Percentiles rank a stretch among this genome's conserved stretches.
Conservation (phyloP, 2,888 invertebrate species). For the Phalera bucephala region DNA sequence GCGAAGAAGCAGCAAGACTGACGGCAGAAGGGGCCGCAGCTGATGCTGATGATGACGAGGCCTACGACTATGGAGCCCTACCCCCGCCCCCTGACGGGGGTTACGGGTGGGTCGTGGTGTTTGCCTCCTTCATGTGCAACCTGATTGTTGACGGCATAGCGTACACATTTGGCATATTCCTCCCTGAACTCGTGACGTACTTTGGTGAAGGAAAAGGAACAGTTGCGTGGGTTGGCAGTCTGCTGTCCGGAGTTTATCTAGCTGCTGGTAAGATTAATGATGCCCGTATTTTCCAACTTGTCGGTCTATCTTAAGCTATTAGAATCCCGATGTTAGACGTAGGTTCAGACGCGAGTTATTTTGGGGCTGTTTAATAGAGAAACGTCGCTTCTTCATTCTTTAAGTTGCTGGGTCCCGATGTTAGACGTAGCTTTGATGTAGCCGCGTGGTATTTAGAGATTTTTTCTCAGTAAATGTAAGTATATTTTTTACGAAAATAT, state of each 20-base stretch:
- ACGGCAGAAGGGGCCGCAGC: conserved; percentile 85
- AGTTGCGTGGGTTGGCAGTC: conserved; percentile 96
- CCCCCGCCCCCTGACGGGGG: conserved; percentile 96
- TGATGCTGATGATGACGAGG: conserved; percentile 85
- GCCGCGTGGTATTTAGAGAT: too few species aligned
- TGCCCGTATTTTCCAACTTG: background rate
- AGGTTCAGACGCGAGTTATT: too few species aligned
- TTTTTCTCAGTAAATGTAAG: too few species aligned
- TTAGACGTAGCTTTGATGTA: too few species aligned
- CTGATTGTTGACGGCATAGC: conserved; percentile 99
- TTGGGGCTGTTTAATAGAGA: too few species aligned
- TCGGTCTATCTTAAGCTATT: conserved; percentile 7
- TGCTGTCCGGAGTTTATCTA: conserved; percentile 97
- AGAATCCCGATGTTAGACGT: too few species aligned
- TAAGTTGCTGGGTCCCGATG: too few species aligned
- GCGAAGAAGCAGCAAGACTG: conserved; percentile 91
- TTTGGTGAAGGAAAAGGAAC: conserved; percentile 94
- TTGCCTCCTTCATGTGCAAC: conserved; percentile 98
- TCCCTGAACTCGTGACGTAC: conserved; percentile 89
- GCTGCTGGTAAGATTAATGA: conserved; percentile 88
- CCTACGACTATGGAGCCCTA: conserved; percentile 87
- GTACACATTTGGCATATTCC: conserved; percentile 98
- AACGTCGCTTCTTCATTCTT: too few species aligned
- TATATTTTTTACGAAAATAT: too few species aligned
- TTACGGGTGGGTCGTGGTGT: conserved; percentile 96